These are phyloP conservation scores for Calameuta idolon DNA, from an alignment of 2,888 invertebrate genomes.

Conservation along the genomic window DNA sequence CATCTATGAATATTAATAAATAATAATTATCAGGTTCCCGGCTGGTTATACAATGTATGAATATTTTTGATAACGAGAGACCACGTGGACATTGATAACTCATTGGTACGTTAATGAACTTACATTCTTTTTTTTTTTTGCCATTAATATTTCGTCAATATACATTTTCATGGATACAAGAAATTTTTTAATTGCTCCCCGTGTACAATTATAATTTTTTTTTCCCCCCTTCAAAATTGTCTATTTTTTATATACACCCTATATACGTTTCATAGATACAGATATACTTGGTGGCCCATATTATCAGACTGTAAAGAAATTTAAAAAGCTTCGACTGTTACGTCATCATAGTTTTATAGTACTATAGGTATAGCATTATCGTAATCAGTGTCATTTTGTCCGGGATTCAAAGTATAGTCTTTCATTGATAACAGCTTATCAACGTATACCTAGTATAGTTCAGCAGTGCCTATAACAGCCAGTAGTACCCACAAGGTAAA, in stretches of 20 bases:
- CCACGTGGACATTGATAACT: background rate
- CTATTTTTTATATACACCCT: no score
- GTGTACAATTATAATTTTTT: no score
- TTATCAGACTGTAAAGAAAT: background rate
- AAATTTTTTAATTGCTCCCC: background rate
- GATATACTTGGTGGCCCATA: background rate
- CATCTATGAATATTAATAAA: slow-evolving; percentile 50
- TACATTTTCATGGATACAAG: background rate
- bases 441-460: background rate
- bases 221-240: no score
- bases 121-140: no score
- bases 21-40: slow-evolving; percentile 44
- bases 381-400: background rate
- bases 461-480: background rate
- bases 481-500: background rate
- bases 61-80: background rate
- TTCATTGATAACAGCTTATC: background rate
- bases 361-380: background rate
- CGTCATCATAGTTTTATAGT: background rate
- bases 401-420: background rate
- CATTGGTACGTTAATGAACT: background rate
- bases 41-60: slow-evolving; percentile 13
- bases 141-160: background rate
- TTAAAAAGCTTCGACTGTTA: background rate
- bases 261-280: background rate